Evolutionary conservation across 2,113 vertebrate genomes (phyloP), one percentile per base, ranked within the genome.

Genomic region (Pithys albifrons): DNA sequence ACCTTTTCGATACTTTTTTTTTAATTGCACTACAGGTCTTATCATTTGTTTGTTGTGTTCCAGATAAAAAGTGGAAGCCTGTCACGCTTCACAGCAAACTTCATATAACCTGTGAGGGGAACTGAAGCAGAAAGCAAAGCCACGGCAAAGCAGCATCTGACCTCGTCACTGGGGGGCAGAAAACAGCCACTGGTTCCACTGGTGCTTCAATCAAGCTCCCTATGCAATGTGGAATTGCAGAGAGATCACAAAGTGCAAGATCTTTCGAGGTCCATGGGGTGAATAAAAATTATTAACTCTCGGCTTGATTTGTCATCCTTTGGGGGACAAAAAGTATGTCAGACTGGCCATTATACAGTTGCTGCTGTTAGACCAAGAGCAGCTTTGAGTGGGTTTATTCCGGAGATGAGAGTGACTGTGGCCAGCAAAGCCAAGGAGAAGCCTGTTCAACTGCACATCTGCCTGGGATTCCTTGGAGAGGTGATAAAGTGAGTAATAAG

Each of bases 241-340:
- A 77, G 45, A 41, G 70, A 66, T 87, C 52, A 77, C 89, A 61
- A 75, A 95, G 55, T 19, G 39, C 82, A 95, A 94, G 74, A 61
- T 84, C 77, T 89, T 71, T 95, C 74, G 71, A 79, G 88, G 76
- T 91, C 86, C 66, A 2, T 91, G 67, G 73, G 59, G 71, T 91
- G 90, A 96, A 97, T 96, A 96, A 97, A 97, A 95, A 49, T 48
- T 79, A 49, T 93, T 94, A 96, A 83, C 37, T 87, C 73, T 77
- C 96, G 81, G 41, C 92, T 87, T 96, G 82, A 94, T 77, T 94
- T 81, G 86, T 95, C 80, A 85, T 96, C 95, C 91, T 91, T 96
- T 96, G 31, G 67, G 96, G 91, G 19, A 51, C 43, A 80, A 89
- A 87, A 46, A 19, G 22, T 14, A 87, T 85, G 66, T 48, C 51